Conservation (phyloP, 2,113 vertebrate species). For the Arothron firmamentum region DNA sequence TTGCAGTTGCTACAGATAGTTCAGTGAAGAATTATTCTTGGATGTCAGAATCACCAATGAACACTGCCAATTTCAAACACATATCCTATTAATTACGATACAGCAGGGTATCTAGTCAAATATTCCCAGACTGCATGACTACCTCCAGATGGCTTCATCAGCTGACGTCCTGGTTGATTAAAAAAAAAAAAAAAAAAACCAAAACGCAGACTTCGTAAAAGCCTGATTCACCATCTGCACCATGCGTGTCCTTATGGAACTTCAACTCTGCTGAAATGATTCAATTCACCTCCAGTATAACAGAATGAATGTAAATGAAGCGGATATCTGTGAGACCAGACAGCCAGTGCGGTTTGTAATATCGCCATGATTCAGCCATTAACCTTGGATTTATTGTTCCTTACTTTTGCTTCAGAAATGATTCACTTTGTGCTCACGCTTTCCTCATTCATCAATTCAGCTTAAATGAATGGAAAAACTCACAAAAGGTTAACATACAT, state of each 20-base stretch:
- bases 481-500: too few relatives aligned
- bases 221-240: slow-evolving; percentile 42
- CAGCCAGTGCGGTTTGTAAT: slow-evolving; percentile 3
- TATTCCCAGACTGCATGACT: slow-evolving; percentile 1
- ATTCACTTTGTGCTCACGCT: not conserved
- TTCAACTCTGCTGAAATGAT: slow-evolving; percentile 41
- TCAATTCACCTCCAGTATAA: slow-evolving; percentile 29
- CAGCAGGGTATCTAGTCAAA: not conserved
- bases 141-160: slow-evolving; percentile 35
- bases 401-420: slow-evolving; percentile 10
- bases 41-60: not conserved
- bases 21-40: not conserved
- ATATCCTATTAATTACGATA: slow-evolving; percentile 6
- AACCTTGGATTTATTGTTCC: slow-evolving; percentile 18
- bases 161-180: slow-evolving; percentile 22
- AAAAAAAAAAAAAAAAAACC: too few relatives aligned
- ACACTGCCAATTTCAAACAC: not conserved
- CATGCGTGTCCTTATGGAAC: slow-evolving; percentile 22
- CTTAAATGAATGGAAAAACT: too few relatives aligned
- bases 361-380: slow-evolving; percentile 11
- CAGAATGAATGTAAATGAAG: slow-evolving; percentile 39
- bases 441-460: slow-evolving; percentile 34
- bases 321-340: not conserved
- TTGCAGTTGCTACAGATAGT: too few relatives aligned
- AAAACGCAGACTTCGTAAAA: slow-evolving; percentile 38